These are phyloP conservation scores for Philopotamus ludificatus DNA, from an alignment of 1,140 invertebrate genomes.

Conservation along the genomic window DNA sequence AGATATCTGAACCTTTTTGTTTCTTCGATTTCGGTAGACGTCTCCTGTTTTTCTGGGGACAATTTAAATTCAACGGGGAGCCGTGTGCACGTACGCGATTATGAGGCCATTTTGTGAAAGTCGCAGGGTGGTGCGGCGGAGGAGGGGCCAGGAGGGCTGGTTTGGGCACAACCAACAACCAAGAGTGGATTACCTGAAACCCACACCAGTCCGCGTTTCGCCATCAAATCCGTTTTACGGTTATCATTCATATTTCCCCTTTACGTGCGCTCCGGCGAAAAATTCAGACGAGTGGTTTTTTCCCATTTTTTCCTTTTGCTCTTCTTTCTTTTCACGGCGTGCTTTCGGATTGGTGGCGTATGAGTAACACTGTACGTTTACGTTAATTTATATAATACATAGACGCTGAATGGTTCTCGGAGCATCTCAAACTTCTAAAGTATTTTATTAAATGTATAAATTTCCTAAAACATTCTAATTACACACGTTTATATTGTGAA, in stretches of 20 bases:
- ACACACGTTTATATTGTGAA: too few species aligned
- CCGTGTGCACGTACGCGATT: too few species aligned
- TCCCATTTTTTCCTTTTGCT: not conserved
- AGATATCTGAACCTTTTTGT: too few species aligned
- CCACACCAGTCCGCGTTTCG: constrained; percentile 8
- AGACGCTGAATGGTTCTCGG: too few species aligned
- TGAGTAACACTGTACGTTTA: not conserved
- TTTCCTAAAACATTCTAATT: too few species aligned
- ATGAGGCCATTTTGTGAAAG: not conserved
- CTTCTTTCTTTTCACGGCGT: not conserved
- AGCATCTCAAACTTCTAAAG: too few species aligned
- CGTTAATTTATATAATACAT: too few species aligned
- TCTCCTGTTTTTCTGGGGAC: not conserved
- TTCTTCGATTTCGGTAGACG: too few species aligned
- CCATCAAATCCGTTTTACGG: constrained; percentile 31
- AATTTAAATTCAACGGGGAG: not conserved
- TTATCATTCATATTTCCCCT: constrained; percentile 30
- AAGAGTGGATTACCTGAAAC: constrained; percentile 15
- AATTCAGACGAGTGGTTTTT: constrained; percentile 14
- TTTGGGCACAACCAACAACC: constrained; percentile 3
- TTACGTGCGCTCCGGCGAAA: constrained; percentile 16
- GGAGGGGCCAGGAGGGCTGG: not conserved
- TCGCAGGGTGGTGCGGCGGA: not conserved
- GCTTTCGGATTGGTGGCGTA: not conserved
- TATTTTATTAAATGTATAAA: too few species aligned